Base-by-base conservation (phyloP, 2,797 vertebrate species). In the Coregonus suidteri region DNA sequence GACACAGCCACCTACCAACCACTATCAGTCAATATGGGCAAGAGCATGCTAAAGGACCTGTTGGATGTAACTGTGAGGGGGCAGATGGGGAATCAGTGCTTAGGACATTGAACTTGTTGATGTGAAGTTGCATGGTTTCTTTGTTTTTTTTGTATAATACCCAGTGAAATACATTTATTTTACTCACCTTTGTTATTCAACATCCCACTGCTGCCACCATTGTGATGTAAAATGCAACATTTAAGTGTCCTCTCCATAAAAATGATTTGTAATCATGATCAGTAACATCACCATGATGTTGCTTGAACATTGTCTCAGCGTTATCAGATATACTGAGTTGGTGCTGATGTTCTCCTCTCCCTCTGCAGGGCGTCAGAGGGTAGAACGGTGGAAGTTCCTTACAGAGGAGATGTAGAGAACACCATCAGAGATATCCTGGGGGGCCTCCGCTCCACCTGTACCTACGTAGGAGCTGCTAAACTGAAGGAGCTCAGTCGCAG, bases 401-500 rank as follows among this genome's bases (percentile, higher is more conserved):
- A 98, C 89, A 94, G 81, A 90, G 98, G 98, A 3, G 95, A 97
- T 0, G 97, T 97, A 41, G 96, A 97, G 83, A 86, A 95, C 91
- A 99, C 98, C n/a, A 93, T 99, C 84, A 94, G 93, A n/a, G 98
- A 99, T 73, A 95, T 99, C 85, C 86, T 99, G 0, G 98, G 98
- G 0, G 98, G 98, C 6, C 93, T 99, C 77, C 95, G 98, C 80
- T 99, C 98, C 83, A 99, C 98, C 75, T 99, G 98, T 88, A 99
- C 98, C 67, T 99, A 99, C 0, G 98, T 99, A 83, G 98, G 98
- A 69, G 98, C 98, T 0, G 96, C 98, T 86, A 99, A 96, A 87
- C 97, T 99, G 74, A 99, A 98, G 88, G 98, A 99, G 90, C 95
- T 99, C 84, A 97, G 97, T 93, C 93, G 95, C 84, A 95, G 98